A percentile compares a stretch with the other conserved stretches of the same genome.
Evolutionary conservation across 92 coral and sea anemone species (phyloP).

Genomic region (Porites lobata): DNA sequence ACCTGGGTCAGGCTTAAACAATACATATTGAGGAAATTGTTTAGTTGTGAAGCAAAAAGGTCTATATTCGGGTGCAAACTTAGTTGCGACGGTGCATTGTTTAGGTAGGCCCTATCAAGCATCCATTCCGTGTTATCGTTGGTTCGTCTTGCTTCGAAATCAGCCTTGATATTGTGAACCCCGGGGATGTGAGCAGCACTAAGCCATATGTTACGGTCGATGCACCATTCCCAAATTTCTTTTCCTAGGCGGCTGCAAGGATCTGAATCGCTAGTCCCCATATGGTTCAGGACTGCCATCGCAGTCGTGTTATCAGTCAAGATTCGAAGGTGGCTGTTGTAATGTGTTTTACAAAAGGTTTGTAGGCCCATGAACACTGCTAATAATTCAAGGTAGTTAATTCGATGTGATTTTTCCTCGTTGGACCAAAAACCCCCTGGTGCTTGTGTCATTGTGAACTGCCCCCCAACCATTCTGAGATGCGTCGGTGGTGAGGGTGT

Average conservation of each 20-base stretch:
- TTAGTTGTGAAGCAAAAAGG: background rate
- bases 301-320: conserved; percentile 29
- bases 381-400: no score
- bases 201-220: conserved; percentile 13
- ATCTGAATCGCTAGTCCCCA: conserved; percentile 39
- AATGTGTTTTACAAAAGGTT: background rate
- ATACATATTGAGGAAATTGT: background rate
- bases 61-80: background rate
- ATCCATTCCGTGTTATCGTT: background rate
- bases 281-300: conserved; percentile 17
- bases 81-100: background rate
- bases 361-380: background rate
- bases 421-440: conserved; percentile 3
- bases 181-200: conserved; percentile 45
- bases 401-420: background rate
- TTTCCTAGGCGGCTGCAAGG: conserved; percentile 6
- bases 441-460: conserved; percentile 1
- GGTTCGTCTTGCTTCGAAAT: conserved; percentile 1
- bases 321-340: background rate
- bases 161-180: conserved; percentile 4
- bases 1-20: conserved; percentile 1
- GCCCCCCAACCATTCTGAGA: conserved; percentile 13
- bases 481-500: conserved; percentile 5
- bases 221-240: conserved; percentile 41
- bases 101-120: background rate